Base-by-base conservation (phyloP, 1,140 invertebrate genomes). In the Drosophila setifemur region DNA sequence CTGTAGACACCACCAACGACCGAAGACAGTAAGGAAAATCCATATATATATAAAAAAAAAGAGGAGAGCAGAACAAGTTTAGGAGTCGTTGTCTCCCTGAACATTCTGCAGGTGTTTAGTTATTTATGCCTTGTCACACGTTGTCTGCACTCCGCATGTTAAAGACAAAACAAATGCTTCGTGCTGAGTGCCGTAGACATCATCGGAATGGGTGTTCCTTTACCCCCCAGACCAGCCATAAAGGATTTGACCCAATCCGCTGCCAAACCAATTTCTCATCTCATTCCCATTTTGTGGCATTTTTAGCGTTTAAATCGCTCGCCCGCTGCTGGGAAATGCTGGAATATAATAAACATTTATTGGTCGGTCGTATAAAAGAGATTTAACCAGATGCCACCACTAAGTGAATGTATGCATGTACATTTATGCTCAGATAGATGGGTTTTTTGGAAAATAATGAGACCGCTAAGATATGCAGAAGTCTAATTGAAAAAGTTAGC, bases 61-160 rank as follows among this genome's bases (percentile, higher is more conserved):
- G 33, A 21, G 9, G 35, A 35, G 19, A 54, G 12, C n/a, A n/a
- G 19, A 14, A 42, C 21, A 42, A 42, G 50, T 25, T 26, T 43
- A 14, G 67, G 63, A 57, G 52, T 58, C 47, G 33, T 26, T 40
- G 60, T 69, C 37, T 23, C 26, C 64, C 45, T 69, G 23, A 63
- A 69, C 69, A 78, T 74, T 85, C 66, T 81, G 81, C 81, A 85
- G 81, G 81, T 85, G 82, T 85, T 85, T 86, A 86, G 81, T 75
- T 85, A 85, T 85, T 85, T 86, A 85, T 85, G 81, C 71, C 81
- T 86, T 86, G 79, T 79, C 81, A 71, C 74, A 74, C 78, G 55
- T 78, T 57, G 61, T 70, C 61, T 63, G 55, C 61, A 73, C 48
- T 73, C 43, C 54, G 48, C 52, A 70, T 74, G 54, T 53, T 14